Base-by-base conservation (phyloP, 2,888 invertebrate genomes). In the Autographa gamma region DNA sequence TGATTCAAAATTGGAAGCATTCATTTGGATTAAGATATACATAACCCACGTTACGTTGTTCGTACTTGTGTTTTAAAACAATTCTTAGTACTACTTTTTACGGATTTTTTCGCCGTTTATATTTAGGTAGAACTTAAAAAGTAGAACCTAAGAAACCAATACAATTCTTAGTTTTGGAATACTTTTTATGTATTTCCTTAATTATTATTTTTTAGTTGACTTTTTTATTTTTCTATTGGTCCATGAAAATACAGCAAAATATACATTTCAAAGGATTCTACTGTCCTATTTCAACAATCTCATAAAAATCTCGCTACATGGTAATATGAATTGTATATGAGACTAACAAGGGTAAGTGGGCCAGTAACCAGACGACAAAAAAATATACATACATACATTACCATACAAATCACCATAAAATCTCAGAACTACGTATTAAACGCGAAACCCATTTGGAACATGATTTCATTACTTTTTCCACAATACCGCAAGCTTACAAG, bases 401-500 rank as follows among this genome's bases (percentile, higher is more conserved):
- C 54, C 54, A 54, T 58, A 25, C 31, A 31, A 25, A 58, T 56
- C 69, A 64, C 54, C 60, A 54, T 25, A 66, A 73, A 63, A 54
- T 11, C 54, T 19, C 19, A 54, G 18, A 18, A 41, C 32, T 62
- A 60, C 18, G 60, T 48, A 79, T 34, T 58, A 65, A 63, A 74
- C 62, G 18, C 7, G 4, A 41, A 60, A n/a, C 48, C 38, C 16
- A 60, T 69, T 54, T 58, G 4, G 1, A 69, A 25, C 31, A 68
- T 69, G 59, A 71, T 78, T 75, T 64, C 67, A 81, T 83, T 78
- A 78, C 70, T 63, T 38, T 60, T 16, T 0, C 64, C 60, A 52
- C 61, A 77, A 69, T 70, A 41, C 18, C 16, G 19, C 60, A 66
- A 32, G 13, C 31, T 56, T 48, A 69, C 52, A 71, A 66, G 70